Evolutionary conservation across 2,888 invertebrate species (phyloP), one percentile per base, ranked within the genome.

Genomic region (Imbricaverruca yamaguchii): DNA sequence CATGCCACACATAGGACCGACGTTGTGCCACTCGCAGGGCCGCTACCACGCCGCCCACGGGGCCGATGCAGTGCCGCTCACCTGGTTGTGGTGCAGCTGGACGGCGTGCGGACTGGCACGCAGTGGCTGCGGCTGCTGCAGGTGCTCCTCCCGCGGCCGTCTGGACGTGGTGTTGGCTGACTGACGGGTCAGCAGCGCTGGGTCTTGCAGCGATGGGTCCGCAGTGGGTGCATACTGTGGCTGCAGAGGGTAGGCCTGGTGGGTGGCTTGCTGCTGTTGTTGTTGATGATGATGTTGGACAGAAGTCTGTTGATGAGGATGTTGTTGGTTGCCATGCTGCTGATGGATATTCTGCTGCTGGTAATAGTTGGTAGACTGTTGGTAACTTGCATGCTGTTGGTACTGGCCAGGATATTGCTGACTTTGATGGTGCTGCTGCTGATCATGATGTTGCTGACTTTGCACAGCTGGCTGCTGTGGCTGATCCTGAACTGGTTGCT

Each of bases 401-500:
- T 78, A 57, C 12, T 57, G 78, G 13, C 23, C 23, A 6, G 11
- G 56, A 8, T 56, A n/a, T 11, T 78, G 78, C 13, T 57, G 74
- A 15, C 7, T 39, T 53, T n/a, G 65, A 8, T 13, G 39, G 1
- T 13, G 55, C 18, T 15, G 39, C 3, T 74, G 74, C 53, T 55
- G 74, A 3, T 12, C 21, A 6, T 3, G 69, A 13, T 69, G 69
- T 15, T 69, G 69, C 12, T 39, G 69, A 12, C 12, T 6, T 25
- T 61, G 61, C 39, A 39, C 39, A 39, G 39, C 4, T 39, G 59
- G 59, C 65, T 67, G 65, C 9, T 23, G 23, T 21, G 15, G 74
- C 74, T 13, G 13, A 39, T 74, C 21, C 57, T 59, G 59, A 59
- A 23, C 23, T 13, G 83, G 61, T 61, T 82, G 83, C 55, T 83